A percentile compares a stretch with the other conserved stretches of the same genome.
Conservation (phyloP, 2,797 vertebrate genomes). For the Pogoniulus pusillus region DNA sequence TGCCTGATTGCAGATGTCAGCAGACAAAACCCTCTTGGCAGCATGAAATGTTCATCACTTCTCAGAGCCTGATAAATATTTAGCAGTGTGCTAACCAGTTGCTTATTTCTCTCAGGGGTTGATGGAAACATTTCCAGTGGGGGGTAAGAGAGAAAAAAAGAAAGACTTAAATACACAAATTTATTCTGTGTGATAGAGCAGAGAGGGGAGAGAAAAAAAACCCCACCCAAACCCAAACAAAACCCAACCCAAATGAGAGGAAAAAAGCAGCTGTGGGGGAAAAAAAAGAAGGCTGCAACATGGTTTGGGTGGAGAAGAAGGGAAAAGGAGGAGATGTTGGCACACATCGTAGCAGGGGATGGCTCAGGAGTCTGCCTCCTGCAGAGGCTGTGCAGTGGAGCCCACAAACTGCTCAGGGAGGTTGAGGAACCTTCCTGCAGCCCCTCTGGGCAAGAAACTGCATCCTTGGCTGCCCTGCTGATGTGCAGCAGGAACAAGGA, state of each 20-base stretch:
- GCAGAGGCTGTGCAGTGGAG: neutral
- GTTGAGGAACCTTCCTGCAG: too few species aligned
- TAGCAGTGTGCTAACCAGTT: slow-evolving; percentile 33
- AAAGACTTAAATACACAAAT: neutral
- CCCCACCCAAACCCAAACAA: too few species aligned
- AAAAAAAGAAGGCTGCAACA: neutral
- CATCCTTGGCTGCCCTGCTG: too few species aligned
- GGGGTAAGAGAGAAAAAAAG: too few species aligned
- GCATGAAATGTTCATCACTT: slow-evolving; percentile 56
- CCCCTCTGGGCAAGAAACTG: too few species aligned
- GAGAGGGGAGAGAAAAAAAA: neutral
- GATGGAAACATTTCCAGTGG: slow-evolving; percentile 16
- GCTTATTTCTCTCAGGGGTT: slow-evolving; percentile 7
- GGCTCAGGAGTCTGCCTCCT: neutral
- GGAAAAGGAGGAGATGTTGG: neutral
- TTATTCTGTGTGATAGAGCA: neutral
- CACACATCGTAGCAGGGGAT: accelerated
- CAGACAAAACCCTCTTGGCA: slow-evolving; percentile 63
- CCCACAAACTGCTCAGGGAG: neutral
- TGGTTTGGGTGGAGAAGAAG: neutral
- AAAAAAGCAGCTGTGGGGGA: neutral
- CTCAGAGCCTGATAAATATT: slow-evolving; percentile 50
- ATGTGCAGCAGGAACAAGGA: too few species aligned
- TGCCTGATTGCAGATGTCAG: slow-evolving; percentile 42
- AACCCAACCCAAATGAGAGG: neutral